These are phyloP conservation scores for Seira musarum DNA, from an alignment of 2,888 invertebrate genomes.

Conservation along the genomic window DNA sequence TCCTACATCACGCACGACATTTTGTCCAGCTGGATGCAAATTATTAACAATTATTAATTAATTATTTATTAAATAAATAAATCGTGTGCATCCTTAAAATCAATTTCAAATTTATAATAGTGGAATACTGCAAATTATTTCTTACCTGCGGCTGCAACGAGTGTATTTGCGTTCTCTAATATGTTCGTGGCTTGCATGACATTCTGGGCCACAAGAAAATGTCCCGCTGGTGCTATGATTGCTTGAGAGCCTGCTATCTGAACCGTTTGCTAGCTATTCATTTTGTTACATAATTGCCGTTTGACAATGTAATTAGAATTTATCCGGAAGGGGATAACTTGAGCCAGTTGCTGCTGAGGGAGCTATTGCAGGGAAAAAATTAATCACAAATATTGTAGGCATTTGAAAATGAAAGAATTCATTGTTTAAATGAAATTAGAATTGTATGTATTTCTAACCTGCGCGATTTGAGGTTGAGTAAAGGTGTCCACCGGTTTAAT, in stretches of 20 bases:
- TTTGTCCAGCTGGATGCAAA: slow-evolving; percentile 76
- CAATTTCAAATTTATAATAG: background rate
- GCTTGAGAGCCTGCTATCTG: slow-evolving; percentile 64
- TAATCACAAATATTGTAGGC: no score
- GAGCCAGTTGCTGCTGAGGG: slow-evolving; percentile 79
- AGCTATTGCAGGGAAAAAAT: no score
- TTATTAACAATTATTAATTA: slow-evolving; percentile 4
- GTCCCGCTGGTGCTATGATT: slow-evolving; percentile 67
- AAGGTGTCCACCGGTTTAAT: slow-evolving; percentile 73
- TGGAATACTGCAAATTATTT: background rate
- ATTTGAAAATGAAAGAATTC: no score
- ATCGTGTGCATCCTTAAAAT: background rate
- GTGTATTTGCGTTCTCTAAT: slow-evolving; percentile 66
- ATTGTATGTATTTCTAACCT: no score
- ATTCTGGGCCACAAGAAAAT: slow-evolving; percentile 67
- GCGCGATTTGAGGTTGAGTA: slow-evolving; percentile 80
- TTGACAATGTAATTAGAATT: slow-evolving; percentile 5
- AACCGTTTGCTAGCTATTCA: slow-evolving; percentile 69
- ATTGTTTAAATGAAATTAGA: no score
- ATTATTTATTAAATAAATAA: slow-evolving; percentile 11
- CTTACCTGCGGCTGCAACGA: slow-evolving; percentile 61
- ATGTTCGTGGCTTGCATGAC: slow-evolving; percentile 67
- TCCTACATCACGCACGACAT: slow-evolving; percentile 79
- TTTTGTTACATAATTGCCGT: no score
- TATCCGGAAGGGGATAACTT: slow-evolving; percentile 48